phyloP scores from a whole-genome alignment of 2,888 invertebrate genomes.

The Myathropa florea region DNA sequence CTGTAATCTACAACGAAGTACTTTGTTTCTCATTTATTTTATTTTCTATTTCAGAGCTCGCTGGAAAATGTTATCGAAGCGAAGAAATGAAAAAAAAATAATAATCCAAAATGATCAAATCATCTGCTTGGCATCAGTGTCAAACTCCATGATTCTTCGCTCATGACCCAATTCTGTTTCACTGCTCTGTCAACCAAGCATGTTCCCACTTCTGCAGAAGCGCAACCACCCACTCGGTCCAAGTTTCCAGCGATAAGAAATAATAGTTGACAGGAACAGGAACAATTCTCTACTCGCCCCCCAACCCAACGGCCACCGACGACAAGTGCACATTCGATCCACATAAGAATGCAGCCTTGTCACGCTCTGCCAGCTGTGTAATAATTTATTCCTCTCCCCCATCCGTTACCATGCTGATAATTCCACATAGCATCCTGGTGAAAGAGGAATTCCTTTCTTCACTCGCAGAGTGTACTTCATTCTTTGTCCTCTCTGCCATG shows the following conservation, averaged over 20 bases:
- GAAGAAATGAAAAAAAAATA: background rate
- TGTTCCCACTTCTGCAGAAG: slow-evolving; percentile 8
- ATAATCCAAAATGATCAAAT: background rate
- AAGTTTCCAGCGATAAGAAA: slow-evolving; percentile 20
- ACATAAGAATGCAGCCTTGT: slow-evolving; percentile 50
- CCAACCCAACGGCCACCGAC: background rate
- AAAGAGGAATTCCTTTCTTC: slow-evolving; percentile 9
- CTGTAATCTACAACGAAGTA: too few species aligned
- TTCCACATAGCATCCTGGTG: background rate
- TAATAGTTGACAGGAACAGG: slow-evolving; percentile 27
- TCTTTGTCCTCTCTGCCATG: background rate
- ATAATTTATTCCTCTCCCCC: background rate
- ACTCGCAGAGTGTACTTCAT: background rate
- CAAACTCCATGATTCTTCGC: background rate
- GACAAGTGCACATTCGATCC: slow-evolving; percentile 40
- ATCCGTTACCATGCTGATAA: background rate
- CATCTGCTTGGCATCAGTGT: background rate
- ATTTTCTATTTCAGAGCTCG: too few species aligned
- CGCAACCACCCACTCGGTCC: background rate
- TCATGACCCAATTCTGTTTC: slow-evolving; percentile 18
- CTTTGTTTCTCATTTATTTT: too few species aligned
- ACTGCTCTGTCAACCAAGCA: slow-evolving; percentile 21
- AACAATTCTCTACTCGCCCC: background rate
- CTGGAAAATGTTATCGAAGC: too few species aligned
- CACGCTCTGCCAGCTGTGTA: slow-evolving; percentile 37